Base-by-base conservation (phyloP, 1,140 invertebrate species). In the Ladona fulva region DNA sequence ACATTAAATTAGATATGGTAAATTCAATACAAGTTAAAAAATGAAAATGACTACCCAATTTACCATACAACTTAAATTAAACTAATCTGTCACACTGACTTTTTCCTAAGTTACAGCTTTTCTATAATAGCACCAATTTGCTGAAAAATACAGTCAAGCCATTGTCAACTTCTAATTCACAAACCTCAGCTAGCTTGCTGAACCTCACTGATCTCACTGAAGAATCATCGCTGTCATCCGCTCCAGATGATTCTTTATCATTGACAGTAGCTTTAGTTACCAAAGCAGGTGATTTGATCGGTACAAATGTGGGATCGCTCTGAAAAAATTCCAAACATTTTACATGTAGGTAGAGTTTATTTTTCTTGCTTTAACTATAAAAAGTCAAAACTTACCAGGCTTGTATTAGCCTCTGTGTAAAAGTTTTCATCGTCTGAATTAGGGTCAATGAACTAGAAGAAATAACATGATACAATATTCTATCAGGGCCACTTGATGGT, bases 231-330 rank as follows among this genome's bases (percentile, higher is more conserved):
- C 92, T 94, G 83, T 96, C 94, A 66, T 66, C 52, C 14, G 52
- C 52, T 66, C 52, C 52, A 66, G 52, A 66, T 19, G 52, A 66
- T 22, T 66, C 52, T 66, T 66, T 66, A 5, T 66, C 52, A 66
- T 66, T 66, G 52, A 12, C 52, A 66, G 52, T 22, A 19, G n/a
- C 5, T 19, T 16, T 66, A 6, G 52, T 3, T 3, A 66, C n/a
- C 52, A 66, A 85, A 76, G 92, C 91, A 29, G 91, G 88, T 77
- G 90, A 91, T 86, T 94, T 93, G 76, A 95, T 90, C 76, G 95
- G 94, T 78, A 95, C 91, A 87, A 91, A 96, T 10, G 91, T 91
- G 74, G 94, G 90, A 83, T 94, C 92, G 84, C 94, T 93, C 92
- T 94, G 82, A 25, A 86, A 86, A 80, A 78, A 6, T 6, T 66